Evolutionary conservation across 2,113 vertebrate genomes (phyloP), one percentile per base, ranked within the genome.

Genomic region (Cryptotis parvus): DNA sequence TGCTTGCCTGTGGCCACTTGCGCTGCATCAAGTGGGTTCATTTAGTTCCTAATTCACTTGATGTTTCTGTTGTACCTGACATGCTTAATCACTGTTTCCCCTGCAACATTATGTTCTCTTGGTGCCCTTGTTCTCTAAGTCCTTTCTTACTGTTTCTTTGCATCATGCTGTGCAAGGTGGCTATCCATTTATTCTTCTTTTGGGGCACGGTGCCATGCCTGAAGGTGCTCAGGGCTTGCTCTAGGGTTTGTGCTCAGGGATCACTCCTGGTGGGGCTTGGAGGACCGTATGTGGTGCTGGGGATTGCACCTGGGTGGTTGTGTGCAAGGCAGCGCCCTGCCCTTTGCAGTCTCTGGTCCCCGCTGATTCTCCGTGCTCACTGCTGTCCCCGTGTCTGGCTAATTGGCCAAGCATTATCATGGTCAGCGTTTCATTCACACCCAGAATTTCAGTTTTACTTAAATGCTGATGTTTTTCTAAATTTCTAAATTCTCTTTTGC

Each of bases 41-140:
- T 70, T 83, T 76, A 79, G n/a, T 91, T 63, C 76, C 76, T 87
- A 70, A 92, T 92, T 95, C 90, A 89, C 68, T 85, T 91, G 91
- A 76, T 83, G 88, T 93, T 94, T 93, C 61, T 79, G 61, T 92
- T 92, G 85, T 33, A 94, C 73, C 76, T 90, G 79, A 90, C 82
- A 85, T 43, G 24, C 10, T 94, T 94, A 35, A 90, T 93, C 70
- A 90, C 66, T 85, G 0, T 94, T 45, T 91, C 43, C 43, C 77
- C 91, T 84, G 63, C 94, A 92, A 69, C 10, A 61, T n/a, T 52
- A 0, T 90, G 74, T 89, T 85, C 77, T 35, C 27, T 76, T 85
- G 41, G 45, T 29, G n/a, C 82, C n/a, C 33, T 33, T 85, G 61
- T 86, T 90, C 43, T 94, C 29, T 33, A 29, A 52, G 41, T 66